Percentiles rank a stretch among this genome's conserved stretches.
Conservation (phyloP, 2,888 invertebrate species). For the Eilema sororculum region DNA sequence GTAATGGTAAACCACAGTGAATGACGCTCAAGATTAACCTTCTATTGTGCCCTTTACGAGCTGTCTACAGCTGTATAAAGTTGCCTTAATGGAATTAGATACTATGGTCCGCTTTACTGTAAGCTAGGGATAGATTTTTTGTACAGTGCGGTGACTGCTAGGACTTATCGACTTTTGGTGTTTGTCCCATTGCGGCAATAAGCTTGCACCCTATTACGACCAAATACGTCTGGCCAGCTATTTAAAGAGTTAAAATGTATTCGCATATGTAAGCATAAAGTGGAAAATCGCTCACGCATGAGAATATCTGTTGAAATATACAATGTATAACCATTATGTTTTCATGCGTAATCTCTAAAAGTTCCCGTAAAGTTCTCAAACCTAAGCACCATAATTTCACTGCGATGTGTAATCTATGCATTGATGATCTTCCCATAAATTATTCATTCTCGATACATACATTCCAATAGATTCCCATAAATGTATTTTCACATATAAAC, state of each 20-base stretch:
- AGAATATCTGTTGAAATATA: no score
- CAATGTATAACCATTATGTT: no score
- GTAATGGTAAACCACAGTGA: constrained; percentile 3
- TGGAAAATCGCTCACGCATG: background rate
- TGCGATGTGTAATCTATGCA: background rate
- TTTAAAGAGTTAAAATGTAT: background rate
- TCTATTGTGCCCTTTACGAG: constrained; percentile 3
- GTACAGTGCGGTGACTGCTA: background rate
- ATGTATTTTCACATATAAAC: no score
- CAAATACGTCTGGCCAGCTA: no score
- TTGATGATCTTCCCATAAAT: background rate
- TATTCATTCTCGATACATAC: background rate
- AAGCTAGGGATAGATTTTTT: background rate
- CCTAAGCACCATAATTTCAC: no score
- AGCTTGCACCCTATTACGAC: background rate
- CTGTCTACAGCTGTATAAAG: background rate
- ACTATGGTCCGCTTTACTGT: background rate
- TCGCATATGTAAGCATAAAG: background rate
- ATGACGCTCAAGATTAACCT: constrained; percentile 2
- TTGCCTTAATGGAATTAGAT: background rate
- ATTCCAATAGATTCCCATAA: no score
- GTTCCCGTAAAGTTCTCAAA: no score
- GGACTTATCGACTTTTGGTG: no score
- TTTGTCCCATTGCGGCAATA: no score
- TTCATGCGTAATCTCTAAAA: no score